Evolutionary conservation across 2,797 vertebrate species (phyloP).

Genomic region (Takifugu ocellatus): DNA sequence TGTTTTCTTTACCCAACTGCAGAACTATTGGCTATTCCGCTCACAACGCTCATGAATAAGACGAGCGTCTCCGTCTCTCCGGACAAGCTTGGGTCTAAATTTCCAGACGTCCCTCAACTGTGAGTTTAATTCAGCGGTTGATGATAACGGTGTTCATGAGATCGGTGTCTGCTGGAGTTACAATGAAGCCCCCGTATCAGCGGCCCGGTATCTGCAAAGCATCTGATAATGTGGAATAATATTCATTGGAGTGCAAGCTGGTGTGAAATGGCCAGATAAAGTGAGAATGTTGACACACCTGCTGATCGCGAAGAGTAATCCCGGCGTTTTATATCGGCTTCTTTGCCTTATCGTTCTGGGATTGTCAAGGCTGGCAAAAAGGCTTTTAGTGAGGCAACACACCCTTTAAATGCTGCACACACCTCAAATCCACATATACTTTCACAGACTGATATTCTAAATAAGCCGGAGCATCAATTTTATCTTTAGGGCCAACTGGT

Average conservation of each 20-base stretch:
- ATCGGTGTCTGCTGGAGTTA: constrained; percentile 24
- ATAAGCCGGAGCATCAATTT: too few relatives aligned
- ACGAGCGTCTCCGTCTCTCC: constrained; percentile 3
- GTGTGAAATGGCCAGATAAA: constrained; percentile 75
- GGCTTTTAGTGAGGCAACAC: constrained; percentile 3
- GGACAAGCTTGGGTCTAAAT: constrained; percentile 14
- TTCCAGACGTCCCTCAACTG: constrained; percentile 30
- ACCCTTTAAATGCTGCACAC: neutral
- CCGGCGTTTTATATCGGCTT: constrained; percentile 56
- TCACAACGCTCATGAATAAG: too few relatives aligned
- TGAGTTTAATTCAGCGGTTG: constrained; percentile 21
- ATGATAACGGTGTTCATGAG: constrained; percentile 40
- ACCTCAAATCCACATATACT: neutral
- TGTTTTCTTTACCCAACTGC: too few relatives aligned
- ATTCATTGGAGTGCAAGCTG: constrained; percentile 73
- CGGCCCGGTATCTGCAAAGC: constrained; percentile 59
- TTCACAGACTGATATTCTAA: too few relatives aligned
- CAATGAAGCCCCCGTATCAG: constrained; percentile 48
- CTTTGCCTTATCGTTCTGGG: constrained; percentile 56
- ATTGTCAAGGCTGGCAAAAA: constrained; percentile 33
- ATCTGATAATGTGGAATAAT: constrained; percentile 68
- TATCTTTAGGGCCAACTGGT: too few relatives aligned
- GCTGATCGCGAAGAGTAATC: constrained; percentile 70
- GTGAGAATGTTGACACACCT: constrained; percentile 71
- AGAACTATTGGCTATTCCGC: too few relatives aligned